Conservation (phyloP, 2,797 vertebrate genomes). For the Rhynchonycteris naso region DNA sequence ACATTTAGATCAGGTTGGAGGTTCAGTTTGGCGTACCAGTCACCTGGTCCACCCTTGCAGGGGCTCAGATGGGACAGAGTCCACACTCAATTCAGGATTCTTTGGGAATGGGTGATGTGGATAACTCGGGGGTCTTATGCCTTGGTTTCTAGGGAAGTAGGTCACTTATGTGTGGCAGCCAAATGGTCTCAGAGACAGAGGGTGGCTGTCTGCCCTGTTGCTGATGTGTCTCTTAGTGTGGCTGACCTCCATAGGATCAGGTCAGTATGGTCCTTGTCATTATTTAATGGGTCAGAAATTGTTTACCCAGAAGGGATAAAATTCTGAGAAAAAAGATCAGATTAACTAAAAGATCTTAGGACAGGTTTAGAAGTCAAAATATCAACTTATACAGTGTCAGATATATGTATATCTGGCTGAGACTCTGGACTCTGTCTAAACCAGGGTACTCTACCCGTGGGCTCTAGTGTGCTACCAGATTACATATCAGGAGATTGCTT, state of each 20-base stretch:
- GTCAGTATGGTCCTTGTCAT: neutral
- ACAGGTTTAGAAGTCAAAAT: slow-evolving; percentile 26
- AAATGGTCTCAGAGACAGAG: neutral
- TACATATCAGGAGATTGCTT: neutral
- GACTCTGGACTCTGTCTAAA: slow-evolving; percentile 37
- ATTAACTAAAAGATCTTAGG: slow-evolving; percentile 4
- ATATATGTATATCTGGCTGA: neutral
- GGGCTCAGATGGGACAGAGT: neutral
- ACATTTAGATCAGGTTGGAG: neutral
- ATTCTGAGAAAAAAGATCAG: slow-evolving; percentile 49
- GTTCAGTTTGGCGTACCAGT: neutral
- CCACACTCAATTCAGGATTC: neutral
- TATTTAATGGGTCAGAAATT: slow-evolving; percentile 6
- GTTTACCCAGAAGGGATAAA: neutral
- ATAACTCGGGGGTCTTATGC: neutral
- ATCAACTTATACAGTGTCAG: neutral
- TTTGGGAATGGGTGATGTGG: neutral
- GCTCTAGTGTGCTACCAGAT: neutral
- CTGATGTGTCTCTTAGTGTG: neutral
- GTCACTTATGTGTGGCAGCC: neutral
- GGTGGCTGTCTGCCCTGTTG: neutral
- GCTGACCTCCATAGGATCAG: neutral
- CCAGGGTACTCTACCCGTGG: neutral
- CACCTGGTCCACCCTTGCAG: neutral
- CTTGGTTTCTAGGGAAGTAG: neutral